Conservation (phyloP, 2,797 vertebrate genomes). For the Myotis findleyi region DNA sequence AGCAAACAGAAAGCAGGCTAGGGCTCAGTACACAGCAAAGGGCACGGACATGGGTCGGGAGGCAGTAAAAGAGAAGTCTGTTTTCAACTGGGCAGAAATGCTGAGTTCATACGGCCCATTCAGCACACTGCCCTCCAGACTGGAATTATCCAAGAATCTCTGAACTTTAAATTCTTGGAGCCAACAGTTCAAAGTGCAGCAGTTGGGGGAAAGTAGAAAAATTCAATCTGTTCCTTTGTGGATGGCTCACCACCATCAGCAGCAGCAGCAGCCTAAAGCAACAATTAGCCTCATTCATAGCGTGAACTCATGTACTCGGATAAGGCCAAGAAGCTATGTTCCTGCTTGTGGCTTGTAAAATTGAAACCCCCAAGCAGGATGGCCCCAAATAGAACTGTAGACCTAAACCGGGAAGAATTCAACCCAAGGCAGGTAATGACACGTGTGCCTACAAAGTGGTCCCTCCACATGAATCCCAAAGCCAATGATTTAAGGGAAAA, state of each 20-base stretch:
- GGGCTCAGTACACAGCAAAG: not conserved
- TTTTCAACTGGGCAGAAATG: not conserved
- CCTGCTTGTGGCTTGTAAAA: not conserved
- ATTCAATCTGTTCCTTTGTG: not conserved
- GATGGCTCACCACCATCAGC: not conserved
- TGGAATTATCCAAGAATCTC: not conserved
- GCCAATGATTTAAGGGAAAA: not conserved
- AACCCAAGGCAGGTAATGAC: not conserved
- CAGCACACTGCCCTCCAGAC: not conserved
- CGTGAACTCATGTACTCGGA: not conserved
- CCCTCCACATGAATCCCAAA: not conserved
- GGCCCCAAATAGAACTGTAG: not conserved
- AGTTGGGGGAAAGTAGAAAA: not conserved
- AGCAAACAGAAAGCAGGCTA: not conserved
- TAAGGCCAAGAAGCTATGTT: not conserved
- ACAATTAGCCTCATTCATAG: not conserved
- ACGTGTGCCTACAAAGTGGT: not conserved
- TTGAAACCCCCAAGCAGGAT: not conserved
- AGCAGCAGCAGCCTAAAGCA: no score
- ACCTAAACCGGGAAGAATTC: not conserved
- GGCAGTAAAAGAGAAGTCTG: not conserved
- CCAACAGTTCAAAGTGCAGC: not conserved
- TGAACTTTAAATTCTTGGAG: conserved; percentile 7
- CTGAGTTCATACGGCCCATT: not conserved
- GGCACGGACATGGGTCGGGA: not conserved